Evolutionary conservation across 2,888 invertebrate genomes (phyloP).

Genomic region (Corbicula japonica): DNA sequence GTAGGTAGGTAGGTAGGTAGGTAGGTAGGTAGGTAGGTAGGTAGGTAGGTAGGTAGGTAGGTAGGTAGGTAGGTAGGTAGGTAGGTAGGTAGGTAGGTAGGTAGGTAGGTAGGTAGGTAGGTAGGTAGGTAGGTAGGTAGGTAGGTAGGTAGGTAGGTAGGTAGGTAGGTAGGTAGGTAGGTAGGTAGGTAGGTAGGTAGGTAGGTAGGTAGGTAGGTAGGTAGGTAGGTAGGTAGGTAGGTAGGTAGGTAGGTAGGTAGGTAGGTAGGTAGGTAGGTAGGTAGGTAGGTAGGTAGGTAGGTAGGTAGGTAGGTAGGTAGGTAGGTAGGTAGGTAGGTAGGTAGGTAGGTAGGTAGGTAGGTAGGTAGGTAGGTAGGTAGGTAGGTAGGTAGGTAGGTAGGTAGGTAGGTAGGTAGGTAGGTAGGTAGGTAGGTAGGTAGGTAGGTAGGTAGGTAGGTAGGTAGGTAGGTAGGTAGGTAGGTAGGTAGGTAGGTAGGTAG

Average conservation of each 20-base stretch:
- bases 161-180: constrained; percentile 17
- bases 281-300: constrained; percentile 17
- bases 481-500: constrained; percentile 4
- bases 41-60: constrained; percentile 25
- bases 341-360: constrained; percentile 17
- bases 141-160: constrained; percentile 17
- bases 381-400: constrained; percentile 17
- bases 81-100: constrained; percentile 17
- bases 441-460: constrained; percentile 4
- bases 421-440: constrained; percentile 11
- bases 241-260: constrained; percentile 17
- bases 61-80: constrained; percentile 24
- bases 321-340: constrained; percentile 17
- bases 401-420: constrained; percentile 17
- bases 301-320: constrained; percentile 17
- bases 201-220: constrained; percentile 17
- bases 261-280: constrained; percentile 17
- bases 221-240: constrained; percentile 17
- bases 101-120: constrained; percentile 17
- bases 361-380: constrained; percentile 17
- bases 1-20: constrained; percentile 2
- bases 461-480: constrained; percentile 4
- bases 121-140: constrained; percentile 17
- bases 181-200: constrained; percentile 17
- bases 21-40: constrained; percentile 25